Evolutionary conservation across 2,888 invertebrate genomes (phyloP).

Genomic region (Thalpophila matura): DNA sequence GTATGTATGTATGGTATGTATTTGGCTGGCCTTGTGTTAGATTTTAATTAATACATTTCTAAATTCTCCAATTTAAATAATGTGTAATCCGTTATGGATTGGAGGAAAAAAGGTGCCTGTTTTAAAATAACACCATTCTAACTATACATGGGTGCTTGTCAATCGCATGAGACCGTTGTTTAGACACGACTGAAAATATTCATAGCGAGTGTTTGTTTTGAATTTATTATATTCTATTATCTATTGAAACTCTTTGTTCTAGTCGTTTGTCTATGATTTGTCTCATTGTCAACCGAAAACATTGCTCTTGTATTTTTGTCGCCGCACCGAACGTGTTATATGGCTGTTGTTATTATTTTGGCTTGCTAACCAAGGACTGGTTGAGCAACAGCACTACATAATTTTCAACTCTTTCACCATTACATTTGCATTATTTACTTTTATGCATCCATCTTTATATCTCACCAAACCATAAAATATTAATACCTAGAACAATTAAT

Average conservation of each 20-base stretch:
- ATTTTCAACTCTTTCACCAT: slow-evolving; percentile 5
- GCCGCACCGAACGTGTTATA: slow-evolving; percentile 71
- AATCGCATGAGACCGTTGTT: slow-evolving; percentile 69
- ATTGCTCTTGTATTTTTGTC: slow-evolving; percentile 78
- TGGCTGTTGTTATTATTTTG: slow-evolving; percentile 65
- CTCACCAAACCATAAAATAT: background rate
- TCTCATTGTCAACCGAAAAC: slow-evolving; percentile 84
- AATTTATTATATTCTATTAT: slow-evolving; percentile 82
- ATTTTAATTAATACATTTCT: no score
- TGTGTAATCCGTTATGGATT: slow-evolving; percentile 1
- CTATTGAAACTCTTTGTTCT: slow-evolving; percentile 87
- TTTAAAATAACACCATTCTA: slow-evolving; percentile 59
- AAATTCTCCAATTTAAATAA: slow-evolving; percentile 6
- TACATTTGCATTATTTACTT: background rate
- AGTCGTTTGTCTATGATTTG: slow-evolving; percentile 76
- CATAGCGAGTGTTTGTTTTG: slow-evolving; percentile 83
- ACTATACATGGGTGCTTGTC: slow-evolving; percentile 52
- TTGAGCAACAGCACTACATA: slow-evolving; percentile 16
- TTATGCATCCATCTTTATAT: background rate
- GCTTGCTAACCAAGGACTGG: slow-evolving; percentile 38
- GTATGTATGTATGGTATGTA: no score
- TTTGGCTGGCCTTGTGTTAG: no score
- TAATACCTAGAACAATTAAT: no score
- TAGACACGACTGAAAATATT: slow-evolving; percentile 78
- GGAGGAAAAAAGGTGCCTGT: slow-evolving; percentile 51